Evolutionary conservation across 2,113 vertebrate species (phyloP).

Genomic region (Anhinga anhinga): DNA sequence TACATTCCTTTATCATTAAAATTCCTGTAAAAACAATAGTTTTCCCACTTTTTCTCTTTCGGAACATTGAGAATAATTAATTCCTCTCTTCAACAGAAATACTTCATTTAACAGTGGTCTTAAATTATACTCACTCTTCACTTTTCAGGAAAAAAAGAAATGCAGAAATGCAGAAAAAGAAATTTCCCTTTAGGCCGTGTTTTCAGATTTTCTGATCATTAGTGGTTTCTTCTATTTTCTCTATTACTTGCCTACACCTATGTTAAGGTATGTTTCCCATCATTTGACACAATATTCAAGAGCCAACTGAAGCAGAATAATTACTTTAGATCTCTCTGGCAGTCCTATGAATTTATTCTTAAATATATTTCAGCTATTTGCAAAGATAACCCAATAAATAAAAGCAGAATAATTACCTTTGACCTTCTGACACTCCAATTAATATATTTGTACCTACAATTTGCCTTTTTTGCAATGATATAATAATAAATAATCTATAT

Average conservation of each 20-base stretch:
- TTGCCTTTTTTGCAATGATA: background rate
- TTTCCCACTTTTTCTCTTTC: background rate
- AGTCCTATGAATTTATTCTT: background rate
- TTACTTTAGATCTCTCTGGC: background rate
- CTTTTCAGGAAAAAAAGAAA: background rate
- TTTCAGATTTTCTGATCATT: background rate
- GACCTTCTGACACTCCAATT: background rate
- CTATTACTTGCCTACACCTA: background rate
- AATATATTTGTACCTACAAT: background rate
- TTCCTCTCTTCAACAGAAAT: background rate
- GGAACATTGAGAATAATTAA: background rate
- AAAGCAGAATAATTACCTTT: background rate
- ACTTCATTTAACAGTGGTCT: background rate
- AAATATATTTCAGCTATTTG: background rate
- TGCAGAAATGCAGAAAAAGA: no score
- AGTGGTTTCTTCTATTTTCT: background rate
- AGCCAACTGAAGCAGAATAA: background rate
- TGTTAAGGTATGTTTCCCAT: background rate
- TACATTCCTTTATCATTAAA: background rate
- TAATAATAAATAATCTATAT: background rate
- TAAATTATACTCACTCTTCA: background rate
- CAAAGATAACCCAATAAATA: background rate
- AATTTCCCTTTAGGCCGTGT: background rate
- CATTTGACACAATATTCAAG: background rate
- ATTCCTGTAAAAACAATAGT: background rate